Conservation (phyloP, 2,888 invertebrate genomes). For the Hipparchia sbordonii region DNA sequence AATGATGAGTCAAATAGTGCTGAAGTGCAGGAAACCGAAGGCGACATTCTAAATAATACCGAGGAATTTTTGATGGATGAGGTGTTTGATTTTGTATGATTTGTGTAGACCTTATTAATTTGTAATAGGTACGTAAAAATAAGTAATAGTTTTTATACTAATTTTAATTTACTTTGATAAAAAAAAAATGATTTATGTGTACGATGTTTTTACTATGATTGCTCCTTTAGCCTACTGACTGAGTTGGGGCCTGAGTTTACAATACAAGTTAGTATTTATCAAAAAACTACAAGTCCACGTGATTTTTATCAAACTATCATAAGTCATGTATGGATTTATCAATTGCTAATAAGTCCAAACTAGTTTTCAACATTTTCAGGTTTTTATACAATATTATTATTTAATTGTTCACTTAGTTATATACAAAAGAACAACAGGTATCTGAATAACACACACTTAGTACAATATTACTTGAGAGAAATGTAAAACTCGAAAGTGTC, state of each 20-base stretch:
- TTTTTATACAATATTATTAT: background rate
- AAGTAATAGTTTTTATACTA: no score
- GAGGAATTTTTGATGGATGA: conserved; percentile 1
- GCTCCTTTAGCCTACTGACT: background rate
- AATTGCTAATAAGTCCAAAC: no score
- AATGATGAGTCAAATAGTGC: background rate
- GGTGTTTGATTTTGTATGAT: conserved; percentile 1
- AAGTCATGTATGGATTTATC: no score
- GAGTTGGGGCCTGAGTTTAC: no score
- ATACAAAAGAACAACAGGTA: background rate
- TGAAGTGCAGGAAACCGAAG: conserved; percentile 17
- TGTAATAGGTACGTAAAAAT: no score
- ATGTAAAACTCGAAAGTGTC: background rate
- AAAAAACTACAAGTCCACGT: no score
- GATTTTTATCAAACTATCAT: no score
- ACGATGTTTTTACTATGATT: background rate
- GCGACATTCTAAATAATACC: conserved; percentile 19
- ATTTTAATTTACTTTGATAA: no score
- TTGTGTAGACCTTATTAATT: background rate
- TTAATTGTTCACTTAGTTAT: background rate
- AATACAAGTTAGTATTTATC: no score
- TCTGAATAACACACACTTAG: background rate
- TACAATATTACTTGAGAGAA: background rate
- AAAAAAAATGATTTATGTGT: background rate
- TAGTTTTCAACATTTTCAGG: background rate